Percentiles rank a stretch among this genome's conserved stretches.
Conservation (phyloP, 2,797 vertebrate genomes). For the Acrocephalus scirpaceus region DNA sequence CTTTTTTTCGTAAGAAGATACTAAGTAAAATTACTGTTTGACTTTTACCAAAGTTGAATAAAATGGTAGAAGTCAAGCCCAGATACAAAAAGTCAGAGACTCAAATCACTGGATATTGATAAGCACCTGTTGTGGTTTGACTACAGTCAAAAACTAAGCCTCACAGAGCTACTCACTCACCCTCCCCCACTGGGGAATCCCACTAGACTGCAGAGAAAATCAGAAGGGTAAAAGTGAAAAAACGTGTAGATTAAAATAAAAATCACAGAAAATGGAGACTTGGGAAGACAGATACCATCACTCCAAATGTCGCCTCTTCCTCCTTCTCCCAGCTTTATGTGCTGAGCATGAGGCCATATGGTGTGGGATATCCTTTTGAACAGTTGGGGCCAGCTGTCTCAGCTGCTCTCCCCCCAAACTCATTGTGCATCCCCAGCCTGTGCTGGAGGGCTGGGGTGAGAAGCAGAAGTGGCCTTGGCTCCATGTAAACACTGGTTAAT, state of each 20-base stretch:
- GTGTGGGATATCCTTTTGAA: not conserved
- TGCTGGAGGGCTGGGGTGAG: no score
- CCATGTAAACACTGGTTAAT: fast-evolving
- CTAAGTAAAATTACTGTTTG: not conserved
- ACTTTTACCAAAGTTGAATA: not conserved
- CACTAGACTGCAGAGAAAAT: not conserved
- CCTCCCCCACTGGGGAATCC: not conserved
- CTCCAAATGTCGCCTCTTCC: fast-evolving
- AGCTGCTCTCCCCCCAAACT: not conserved
- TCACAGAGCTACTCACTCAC: not conserved
- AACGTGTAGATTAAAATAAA: not conserved
- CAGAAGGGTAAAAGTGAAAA: not conserved
- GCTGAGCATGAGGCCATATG: not conserved
- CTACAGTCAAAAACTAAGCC: not conserved
- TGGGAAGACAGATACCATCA: not conserved
- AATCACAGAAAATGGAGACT: fast-evolving
- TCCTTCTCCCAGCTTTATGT: not conserved
- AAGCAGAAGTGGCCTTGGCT: not conserved
- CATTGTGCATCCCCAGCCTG: not conserved
- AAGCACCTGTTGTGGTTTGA: not conserved
- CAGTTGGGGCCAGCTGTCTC: fast-evolving
- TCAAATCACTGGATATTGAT: not conserved
- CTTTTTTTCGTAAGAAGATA: not conserved
- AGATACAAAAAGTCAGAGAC: not conserved
- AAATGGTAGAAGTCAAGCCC: not conserved